phyloP scores from a whole-genome alignment of 2,888 invertebrate species.

The Clusia tigrina region DNA sequence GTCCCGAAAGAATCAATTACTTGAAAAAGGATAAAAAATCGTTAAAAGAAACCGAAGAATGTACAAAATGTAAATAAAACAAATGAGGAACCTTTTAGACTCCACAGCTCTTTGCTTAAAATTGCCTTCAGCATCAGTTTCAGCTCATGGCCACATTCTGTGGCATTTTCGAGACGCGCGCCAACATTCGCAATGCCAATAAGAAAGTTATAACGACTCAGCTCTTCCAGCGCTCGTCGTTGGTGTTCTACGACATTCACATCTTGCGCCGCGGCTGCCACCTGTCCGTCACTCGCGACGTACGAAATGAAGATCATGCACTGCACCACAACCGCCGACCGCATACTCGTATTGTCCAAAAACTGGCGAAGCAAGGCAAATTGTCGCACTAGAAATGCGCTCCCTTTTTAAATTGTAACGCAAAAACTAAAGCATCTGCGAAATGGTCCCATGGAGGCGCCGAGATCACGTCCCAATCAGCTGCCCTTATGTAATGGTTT shows the following conservation, averaged over 20 bases:
- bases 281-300: not conserved
- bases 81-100: slow-evolving; percentile 50
- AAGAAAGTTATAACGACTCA: slow-evolving; percentile 45
- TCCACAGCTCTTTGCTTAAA: slow-evolving; percentile 43
- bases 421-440: too few species aligned
- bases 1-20: slow-evolving; percentile 51
- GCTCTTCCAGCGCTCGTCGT: slow-evolving; percentile 9
- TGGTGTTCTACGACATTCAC: slow-evolving; percentile 5
- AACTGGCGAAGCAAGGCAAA: too few species aligned
- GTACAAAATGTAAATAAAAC: not conserved
- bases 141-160: slow-evolving; percentile 47
- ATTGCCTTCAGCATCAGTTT: slow-evolving; percentile 42
- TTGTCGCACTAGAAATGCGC: too few species aligned
- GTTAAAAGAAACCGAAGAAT: not conserved
- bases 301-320: too few species aligned
- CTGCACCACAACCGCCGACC: slow-evolving; percentile 8
- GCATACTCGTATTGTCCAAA: slow-evolving; percentile 24
- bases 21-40: slow-evolving; percentile 22
- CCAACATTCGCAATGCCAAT: slow-evolving; percentile 49
- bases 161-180: slow-evolving; percentile 36
- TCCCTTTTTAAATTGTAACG: not conserved
- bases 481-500: too few species aligned
- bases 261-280: not conserved
- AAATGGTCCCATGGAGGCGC: not conserved
- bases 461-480: too few species aligned